A percentile compares a stretch with the other conserved stretches of the same genome.
These are phyloP conservation scores for Sthenelais limicola DNA, from an alignment of 2,888 invertebrate genomes.

Conservation along the genomic window DNA sequence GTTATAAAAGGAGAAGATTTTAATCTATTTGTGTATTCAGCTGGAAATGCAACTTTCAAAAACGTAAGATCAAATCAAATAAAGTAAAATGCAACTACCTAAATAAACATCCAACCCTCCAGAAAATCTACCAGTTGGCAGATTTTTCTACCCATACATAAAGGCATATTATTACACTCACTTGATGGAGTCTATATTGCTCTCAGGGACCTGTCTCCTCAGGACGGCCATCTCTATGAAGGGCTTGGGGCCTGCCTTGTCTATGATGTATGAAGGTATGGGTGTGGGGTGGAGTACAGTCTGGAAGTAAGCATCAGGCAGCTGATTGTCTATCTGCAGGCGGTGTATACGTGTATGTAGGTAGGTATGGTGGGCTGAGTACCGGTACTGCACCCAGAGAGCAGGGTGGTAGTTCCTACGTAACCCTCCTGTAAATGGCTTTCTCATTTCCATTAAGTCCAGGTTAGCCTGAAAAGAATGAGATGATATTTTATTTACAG, in stretches of 20 bases:
- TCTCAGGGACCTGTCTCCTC: conserved; percentile 67
- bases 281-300: conserved; percentile 80
- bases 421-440: conserved; percentile 86
- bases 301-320: conserved; percentile 81
- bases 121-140: too few relatives aligned
- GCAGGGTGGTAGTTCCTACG: conserved; percentile 83
- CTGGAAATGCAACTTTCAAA: too few relatives aligned
- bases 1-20: too few relatives aligned
- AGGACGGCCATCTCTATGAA: conserved; percentile 75
- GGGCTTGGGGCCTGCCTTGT: conserved; percentile 76
- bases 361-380: conserved; percentile 81
- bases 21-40: too few relatives aligned
- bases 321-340: conserved; percentile 83
- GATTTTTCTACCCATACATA: too few relatives aligned
- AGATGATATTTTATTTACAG: too few relatives aligned
- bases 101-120: too few relatives aligned
- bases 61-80: too few relatives aligned
- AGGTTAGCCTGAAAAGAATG: conserved; percentile 81
- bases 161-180: conserved; percentile 50
- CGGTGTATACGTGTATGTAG: conserved; percentile 81
- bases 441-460: conserved; percentile 88
- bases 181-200: conserved; percentile 70
- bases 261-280: conserved; percentile 73
- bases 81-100: too few relatives aligned
- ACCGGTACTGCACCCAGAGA: conserved; percentile 81